phyloP scores from a whole-genome alignment of 2,888 invertebrate species.

The Coleophora deauratella region DNA sequence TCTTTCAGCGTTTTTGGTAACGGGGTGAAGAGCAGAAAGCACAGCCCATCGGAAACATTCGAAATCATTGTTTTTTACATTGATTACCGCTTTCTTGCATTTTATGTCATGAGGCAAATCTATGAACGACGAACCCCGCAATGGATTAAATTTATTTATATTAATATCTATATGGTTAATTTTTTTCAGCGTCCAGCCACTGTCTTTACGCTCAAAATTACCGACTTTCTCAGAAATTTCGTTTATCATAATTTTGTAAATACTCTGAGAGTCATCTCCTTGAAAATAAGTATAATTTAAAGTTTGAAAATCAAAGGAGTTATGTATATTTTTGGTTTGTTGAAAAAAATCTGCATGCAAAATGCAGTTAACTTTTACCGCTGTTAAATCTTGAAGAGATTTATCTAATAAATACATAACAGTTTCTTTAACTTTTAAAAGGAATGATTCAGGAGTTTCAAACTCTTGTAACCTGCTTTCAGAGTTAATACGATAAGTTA shows the following conservation, averaged over 20 bases:
- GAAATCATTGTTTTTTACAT: constrained; percentile 21
- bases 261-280: constrained; percentile 13
- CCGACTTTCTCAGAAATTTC: constrained; percentile 12
- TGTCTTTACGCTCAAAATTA: constrained; percentile 21
- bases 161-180: constrained; percentile 16
- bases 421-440: constrained; percentile 9
- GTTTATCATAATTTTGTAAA: constrained; percentile 7
- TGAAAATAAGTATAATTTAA: constrained; percentile 11
- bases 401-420: constrained; percentile 7
- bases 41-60: constrained; percentile 21
- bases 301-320: constrained; percentile 19
- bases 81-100: constrained; percentile 20
- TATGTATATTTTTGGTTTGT: constrained; percentile 13
- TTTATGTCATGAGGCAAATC: constrained; percentile 19
- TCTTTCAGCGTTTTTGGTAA: constrained; percentile 11
- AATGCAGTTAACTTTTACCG: constrained; percentile 15
- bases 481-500: constrained; percentile 6
- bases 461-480: no score
- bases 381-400: constrained; percentile 6
- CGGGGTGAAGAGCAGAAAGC: constrained; percentile 21
- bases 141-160: constrained; percentile 20
- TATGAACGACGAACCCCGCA: constrained; percentile 17
- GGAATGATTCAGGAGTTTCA: constrained; percentile 3
- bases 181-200: constrained; percentile 17
- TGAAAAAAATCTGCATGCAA: constrained; percentile 17